Evolutionary conservation across 2,797 vertebrate species (phyloP), one percentile per base, ranked within the genome.

Genomic region (Lerista edwardsae): DNA sequence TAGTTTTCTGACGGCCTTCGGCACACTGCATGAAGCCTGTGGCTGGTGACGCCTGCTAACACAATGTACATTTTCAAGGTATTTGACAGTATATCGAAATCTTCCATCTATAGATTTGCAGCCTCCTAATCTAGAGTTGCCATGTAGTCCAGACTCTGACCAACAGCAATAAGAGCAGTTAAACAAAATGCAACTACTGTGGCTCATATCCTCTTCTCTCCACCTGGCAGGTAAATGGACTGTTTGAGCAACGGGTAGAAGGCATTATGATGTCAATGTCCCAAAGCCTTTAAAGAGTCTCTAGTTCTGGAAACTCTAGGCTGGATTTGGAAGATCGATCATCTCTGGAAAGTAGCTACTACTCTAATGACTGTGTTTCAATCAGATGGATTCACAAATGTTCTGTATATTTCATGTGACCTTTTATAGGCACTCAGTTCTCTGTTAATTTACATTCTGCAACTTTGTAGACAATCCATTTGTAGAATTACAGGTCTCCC

Each of bases 301-400:
- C 34, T 23, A 17, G 29, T 83, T 67, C 31, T 75, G 62, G 15
- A 36, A 36, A 17, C 25, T 7, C 47, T 10, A 44, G 41, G 29
- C 25, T 77, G 39, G 12, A 19, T 62, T 72, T 25, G 8, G 51
- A 19, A 69, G 6, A 14, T 1, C 47, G 55, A 57, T n/a, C 8
- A 0, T 55, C 84, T 67, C 83, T 27, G 19, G 72, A 55, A 21
- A 31, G 80, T 1, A 1, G 51, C 23, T 79, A 36, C 79, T 59
- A 77, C 80, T 80, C 71, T 67, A 78, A 61, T 1, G 0, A 0
- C 0, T 67, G 51, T 39, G 0, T 6, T 0, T 74, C 6, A 78
- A 34, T 74, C 21, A 55, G 59, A 72, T 14, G 0, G 0, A 69
- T 61, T 41, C 7, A 0, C 25, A 3, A 23, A 44, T 25, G 0